Evolutionary conservation across 2,797 vertebrate genomes (phyloP), one percentile per base, ranked within the genome.

Genomic region (Selene dorsalis): DNA sequence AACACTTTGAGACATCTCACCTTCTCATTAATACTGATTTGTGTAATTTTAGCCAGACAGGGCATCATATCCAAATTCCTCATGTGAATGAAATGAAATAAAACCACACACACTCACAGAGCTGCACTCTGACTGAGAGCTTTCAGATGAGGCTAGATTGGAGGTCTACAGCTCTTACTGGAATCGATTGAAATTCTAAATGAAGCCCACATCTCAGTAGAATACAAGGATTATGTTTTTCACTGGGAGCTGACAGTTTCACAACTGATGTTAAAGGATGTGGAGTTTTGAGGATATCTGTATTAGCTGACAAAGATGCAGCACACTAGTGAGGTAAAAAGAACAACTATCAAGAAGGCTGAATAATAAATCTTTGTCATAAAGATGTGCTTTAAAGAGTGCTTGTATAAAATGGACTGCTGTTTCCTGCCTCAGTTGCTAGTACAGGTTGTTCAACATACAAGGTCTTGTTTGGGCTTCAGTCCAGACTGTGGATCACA

Each of bases 401-500:
- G 22, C 35, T 18, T 17, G 32, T 43, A 55, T 22, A 52, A 24
- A 53, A 50, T 35, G 43, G 24, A 5, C 0, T 28, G 22, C 11
- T 52, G 43, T 66, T 55, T 65, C 32, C 18, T 2, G 12, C 14
- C 20, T 67, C 43, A 28, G 30, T 56, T 68, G 61, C 43, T 75
- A 17, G 32, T 45, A 41, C 35, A 68, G 58, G 43, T 30, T 69
- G 38, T 43, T 68, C 56, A 20, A 52, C 17, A 45, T 48, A 43
- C 32, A 66, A 38, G 12, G 35, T 48, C 69, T 81, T 28, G 39
- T 73, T 59, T 57, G 4, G 72, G 64, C 59, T 69, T 77, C 6
- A 66, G 26, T 61, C 68, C 55, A 63, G 55, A 64, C 57, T 50
- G 48, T 41, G 43, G 56, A 77, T 75, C 67, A 73, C 32, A 75